Conservation (phyloP, 2,888 invertebrate genomes). For the Brachynemurus nebulosus region DNA sequence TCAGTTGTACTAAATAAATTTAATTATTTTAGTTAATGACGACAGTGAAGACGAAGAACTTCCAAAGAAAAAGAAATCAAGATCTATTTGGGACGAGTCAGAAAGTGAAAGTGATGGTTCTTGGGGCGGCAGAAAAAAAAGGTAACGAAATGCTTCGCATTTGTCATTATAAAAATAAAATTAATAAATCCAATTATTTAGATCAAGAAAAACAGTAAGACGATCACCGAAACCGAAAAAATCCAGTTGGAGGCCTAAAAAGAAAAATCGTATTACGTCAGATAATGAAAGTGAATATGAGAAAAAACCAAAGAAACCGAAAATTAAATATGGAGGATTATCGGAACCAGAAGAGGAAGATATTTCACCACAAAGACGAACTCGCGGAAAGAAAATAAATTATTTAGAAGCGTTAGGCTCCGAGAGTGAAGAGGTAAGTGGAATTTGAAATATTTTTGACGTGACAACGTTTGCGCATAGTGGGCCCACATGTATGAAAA, state of each 20-base stretch:
- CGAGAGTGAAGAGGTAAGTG: conserved; percentile 56
- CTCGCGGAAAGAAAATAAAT: conserved; percentile 58
- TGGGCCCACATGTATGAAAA: too few relatives aligned
- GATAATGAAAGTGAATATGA: conserved; percentile 28
- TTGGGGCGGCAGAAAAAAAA: conserved; percentile 37
- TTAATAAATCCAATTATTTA: neutral
- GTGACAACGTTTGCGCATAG: too few relatives aligned
- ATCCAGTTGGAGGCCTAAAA: conserved; percentile 34
- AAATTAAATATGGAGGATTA: conserved; percentile 41
- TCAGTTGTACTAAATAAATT: neutral
- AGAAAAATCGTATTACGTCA: conserved; percentile 28
- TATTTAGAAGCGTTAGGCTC: conserved; percentile 64
- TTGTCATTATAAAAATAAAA: neutral
- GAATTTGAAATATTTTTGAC: neutral
- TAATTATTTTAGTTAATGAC: conserved; percentile 28
- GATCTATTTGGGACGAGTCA: conserved; percentile 43
- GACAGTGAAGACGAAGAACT: conserved; percentile 41
- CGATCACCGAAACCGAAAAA: conserved; percentile 28
- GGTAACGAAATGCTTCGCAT: conserved; percentile 21
- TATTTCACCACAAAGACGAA: conserved; percentile 48
- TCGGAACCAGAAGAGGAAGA: conserved; percentile 39
- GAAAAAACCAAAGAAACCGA: conserved; percentile 26
- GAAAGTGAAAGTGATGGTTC: conserved; percentile 46
- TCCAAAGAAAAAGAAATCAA: conserved; percentile 41
- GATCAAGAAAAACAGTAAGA: conserved; percentile 5